phyloP scores from a whole-genome alignment of 2,888 invertebrate species.

The Ditylenchus weischeri region DNA sequence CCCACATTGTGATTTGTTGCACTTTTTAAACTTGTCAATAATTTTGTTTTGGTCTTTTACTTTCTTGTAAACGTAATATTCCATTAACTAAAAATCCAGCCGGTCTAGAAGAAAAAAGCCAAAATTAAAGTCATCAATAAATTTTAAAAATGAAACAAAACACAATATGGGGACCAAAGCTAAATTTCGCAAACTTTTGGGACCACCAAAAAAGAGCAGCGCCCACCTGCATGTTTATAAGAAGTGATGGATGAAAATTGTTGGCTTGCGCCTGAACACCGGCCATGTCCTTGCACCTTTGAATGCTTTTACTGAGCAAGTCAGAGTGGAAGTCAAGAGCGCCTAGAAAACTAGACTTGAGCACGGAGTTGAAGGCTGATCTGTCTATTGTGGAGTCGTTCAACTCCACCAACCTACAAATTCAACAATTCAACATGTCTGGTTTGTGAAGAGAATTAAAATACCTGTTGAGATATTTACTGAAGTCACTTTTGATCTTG shows the following conservation, averaged over 20 bases:
- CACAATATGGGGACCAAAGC: no score
- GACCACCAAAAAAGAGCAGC: neutral
- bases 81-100: no score
- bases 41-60: no score
- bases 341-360: slow-evolving; percentile 21
- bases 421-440: neutral
- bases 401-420: slow-evolving; percentile 24
- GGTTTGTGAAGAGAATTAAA: neutral
- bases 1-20: no score
- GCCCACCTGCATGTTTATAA: slow-evolving; percentile 23
- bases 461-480: slow-evolving; percentile 28
- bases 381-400: slow-evolving; percentile 14
- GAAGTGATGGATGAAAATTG: slow-evolving; percentile 8
- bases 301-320: slow-evolving; percentile 7
- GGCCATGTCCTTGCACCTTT: slow-evolving; percentile 17
- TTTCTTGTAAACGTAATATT: no score
- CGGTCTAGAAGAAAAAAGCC: no score
- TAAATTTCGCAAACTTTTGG: no score
- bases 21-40: no score
- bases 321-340: slow-evolving; percentile 17
- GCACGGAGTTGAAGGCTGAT: slow-evolving; percentile 11
- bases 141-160: no score
- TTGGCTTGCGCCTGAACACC: neutral
- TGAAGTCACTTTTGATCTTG: slow-evolving; percentile 49
- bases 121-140: no score